These are phyloP conservation scores for Rotaria socialis DNA, from an alignment of 2,888 invertebrate species.

Conservation along the genomic window DNA sequence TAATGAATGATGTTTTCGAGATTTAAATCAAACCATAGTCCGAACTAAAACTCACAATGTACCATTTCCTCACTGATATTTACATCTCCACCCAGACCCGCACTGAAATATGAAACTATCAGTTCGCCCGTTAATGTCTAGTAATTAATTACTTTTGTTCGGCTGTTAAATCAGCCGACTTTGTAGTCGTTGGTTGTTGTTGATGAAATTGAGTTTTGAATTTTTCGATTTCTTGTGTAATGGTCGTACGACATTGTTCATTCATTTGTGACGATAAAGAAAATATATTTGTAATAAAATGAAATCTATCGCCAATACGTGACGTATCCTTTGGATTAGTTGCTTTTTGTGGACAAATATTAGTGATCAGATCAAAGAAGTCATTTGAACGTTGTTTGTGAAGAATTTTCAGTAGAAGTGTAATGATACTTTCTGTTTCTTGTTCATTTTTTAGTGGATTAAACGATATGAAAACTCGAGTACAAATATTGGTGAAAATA, in stretches of 20 bases:
- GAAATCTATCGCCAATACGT: constrained; percentile 39
- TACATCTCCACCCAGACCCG: too few relatives aligned
- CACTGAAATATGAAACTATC: too few relatives aligned
- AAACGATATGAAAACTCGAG: too few relatives aligned
- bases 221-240: constrained; percentile 38
- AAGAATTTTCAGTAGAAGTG: constrained; percentile 42
- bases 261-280: constrained; percentile 32
- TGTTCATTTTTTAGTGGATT: not conserved
- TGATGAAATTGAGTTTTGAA: not conserved
- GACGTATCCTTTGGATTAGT: not conserved
- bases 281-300: constrained; percentile 40
- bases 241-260: constrained; percentile 36
- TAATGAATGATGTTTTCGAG: too few relatives aligned
- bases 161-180: not conserved
- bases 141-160: constrained; percentile 33
- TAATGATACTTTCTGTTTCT: constrained; percentile 41
- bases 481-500: not conserved
- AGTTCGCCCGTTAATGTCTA: too few relatives aligned
- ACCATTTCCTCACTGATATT: too few relatives aligned
- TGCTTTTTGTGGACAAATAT: not conserved
- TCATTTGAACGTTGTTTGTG: constrained; percentile 35
- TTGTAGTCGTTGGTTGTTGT: not conserved
- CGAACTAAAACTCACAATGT: too few relatives aligned
- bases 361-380: not conserved
- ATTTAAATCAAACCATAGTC: too few relatives aligned